phyloP scores from a whole-genome alignment of 2,113 vertebrate species.

The Castor canadensis region DNA sequence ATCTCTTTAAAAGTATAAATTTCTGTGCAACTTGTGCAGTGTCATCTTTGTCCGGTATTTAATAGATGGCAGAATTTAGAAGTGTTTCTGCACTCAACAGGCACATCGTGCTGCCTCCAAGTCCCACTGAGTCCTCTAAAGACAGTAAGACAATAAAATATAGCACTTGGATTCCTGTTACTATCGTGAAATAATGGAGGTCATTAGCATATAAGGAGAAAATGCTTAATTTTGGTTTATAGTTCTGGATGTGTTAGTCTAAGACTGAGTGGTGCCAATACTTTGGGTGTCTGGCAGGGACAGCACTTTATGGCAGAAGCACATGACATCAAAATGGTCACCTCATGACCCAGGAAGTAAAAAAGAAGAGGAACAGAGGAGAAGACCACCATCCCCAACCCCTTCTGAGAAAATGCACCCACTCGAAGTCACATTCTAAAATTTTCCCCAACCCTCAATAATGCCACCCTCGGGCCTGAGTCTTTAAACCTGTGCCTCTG shows the following conservation, averaged over 20 bases:
- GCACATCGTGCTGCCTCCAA: neutral
- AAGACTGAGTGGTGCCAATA: neutral
- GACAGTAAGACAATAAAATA: neutral
- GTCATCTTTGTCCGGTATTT: conserved; percentile 46
- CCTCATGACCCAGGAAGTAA: neutral
- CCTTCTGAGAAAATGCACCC: too few species aligned
- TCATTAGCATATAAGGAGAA: neutral
- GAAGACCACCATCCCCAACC: neutral
- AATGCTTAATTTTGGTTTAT: neutral
- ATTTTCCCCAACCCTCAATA: neutral
- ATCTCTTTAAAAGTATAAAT: neutral
- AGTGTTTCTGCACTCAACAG: neutral
- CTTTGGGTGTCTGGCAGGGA: neutral
- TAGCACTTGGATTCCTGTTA: neutral
- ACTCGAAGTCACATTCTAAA: neutral
- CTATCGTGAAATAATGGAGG: neutral
- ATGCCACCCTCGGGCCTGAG: neutral
- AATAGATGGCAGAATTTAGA: neutral
- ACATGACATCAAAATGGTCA: neutral
- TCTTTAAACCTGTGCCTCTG: neutral
- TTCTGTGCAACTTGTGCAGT: neutral
- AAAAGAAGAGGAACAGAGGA: neutral
- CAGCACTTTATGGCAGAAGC: neutral
- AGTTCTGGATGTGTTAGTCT: neutral
- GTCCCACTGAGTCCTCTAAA: neutral